Conservation (phyloP, 2,888 invertebrate genomes). For the Melanargia galathea region DNA sequence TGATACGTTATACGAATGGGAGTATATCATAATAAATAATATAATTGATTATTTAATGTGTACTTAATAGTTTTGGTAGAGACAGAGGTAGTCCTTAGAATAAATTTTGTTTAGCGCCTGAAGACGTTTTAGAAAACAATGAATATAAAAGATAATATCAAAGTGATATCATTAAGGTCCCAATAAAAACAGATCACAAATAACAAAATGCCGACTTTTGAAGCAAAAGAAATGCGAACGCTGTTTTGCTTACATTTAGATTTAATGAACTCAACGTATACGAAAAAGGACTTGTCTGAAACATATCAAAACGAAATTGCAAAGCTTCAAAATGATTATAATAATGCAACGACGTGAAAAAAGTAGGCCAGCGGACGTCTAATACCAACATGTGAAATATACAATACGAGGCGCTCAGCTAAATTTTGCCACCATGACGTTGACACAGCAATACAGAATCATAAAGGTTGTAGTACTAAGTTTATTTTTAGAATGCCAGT, state of each 20-base stretch:
- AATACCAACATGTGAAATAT: background rate
- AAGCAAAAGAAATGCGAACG: background rate
- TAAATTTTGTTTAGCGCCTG: background rate
- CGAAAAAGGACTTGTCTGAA: background rate
- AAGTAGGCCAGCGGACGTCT: constrained; percentile 6
- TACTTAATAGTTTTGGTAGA: no score
- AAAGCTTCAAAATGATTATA: background rate
- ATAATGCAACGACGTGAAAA: constrained; percentile 8
- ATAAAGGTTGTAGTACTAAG: no score
- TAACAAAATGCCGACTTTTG: background rate
- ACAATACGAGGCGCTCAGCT: background rate
- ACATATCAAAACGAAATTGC: background rate
- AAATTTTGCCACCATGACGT: background rate
- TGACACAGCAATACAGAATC: background rate
- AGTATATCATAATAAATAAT: no score
- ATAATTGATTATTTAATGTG: no score
- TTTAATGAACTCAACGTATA: background rate
- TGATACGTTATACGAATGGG: no score
- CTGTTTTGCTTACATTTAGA: background rate
- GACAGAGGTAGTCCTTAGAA: no score
- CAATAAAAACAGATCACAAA: background rate
- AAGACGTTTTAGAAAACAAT: background rate
- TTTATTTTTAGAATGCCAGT: no score
- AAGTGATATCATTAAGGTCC: background rate
- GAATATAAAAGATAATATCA: background rate